Conservation (phyloP, 2,888 invertebrate genomes). For the Nemurella pictetii region DNA sequence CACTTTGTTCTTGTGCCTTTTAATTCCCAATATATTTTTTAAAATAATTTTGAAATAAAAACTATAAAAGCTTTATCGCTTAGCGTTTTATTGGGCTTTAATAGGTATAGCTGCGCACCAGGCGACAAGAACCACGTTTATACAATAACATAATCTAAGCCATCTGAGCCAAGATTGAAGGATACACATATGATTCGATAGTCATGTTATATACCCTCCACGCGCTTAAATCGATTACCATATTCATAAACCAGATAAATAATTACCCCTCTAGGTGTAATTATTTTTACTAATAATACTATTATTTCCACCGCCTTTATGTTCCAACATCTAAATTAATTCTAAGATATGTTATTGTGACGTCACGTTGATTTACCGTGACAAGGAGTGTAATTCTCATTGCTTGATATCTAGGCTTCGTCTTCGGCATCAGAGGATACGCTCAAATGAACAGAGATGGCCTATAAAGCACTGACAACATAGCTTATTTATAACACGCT, state of each 20-base stretch:
- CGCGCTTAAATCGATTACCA: neutral
- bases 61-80: too few relatives aligned
- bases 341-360: conserved; percentile 6
- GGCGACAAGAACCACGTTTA: too few relatives aligned
- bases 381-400: neutral
- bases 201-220: neutral
- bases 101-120: too few relatives aligned
- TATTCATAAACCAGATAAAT: neutral
- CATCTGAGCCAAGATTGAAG: neutral
- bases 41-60: too few relatives aligned
- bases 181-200: neutral
- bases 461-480: neutral
- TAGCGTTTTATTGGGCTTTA: too few relatives aligned
- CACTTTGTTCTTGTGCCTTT: too few relatives aligned
- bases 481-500: neutral
- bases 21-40: too few relatives aligned
- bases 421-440: neutral
- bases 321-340: conserved; percentile 8
- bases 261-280: neutral
- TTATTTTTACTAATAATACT: neutral
- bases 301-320: neutral
- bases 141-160: neutral
- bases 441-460: neutral
- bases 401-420: neutral
- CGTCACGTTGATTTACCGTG: conserved; percentile 12